A percentile compares a stretch with the other conserved stretches of the same genome.
Conservation (phyloP, 1,140 invertebrate genomes). For the Colletes latitarsis region DNA sequence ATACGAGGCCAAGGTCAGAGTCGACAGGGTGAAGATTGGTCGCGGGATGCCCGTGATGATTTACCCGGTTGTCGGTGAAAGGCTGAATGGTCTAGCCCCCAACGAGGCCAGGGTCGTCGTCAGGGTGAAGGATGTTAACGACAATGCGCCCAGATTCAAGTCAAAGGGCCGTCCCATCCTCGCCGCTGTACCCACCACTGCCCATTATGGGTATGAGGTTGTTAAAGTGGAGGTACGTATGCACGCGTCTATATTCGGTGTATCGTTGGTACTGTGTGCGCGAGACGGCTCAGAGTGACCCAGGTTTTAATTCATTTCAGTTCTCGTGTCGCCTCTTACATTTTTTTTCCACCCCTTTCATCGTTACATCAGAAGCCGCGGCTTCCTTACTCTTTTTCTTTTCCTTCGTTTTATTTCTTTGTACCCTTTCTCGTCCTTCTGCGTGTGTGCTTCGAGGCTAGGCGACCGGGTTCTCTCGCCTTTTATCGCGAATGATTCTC, state of each 20-base stretch:
- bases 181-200: slow-evolving; percentile 89
- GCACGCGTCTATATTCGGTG: background rate
- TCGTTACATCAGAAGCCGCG: background rate
- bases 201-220: slow-evolving; percentile 90
- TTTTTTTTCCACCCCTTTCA: background rate
- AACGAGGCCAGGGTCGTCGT: slow-evolving; percentile 88
- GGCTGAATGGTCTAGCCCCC: slow-evolving; percentile 84
- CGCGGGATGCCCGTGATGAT: slow-evolving; percentile 86
- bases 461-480: background rate
- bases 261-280: background rate
- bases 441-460: too few relatives aligned
- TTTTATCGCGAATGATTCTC: background rate
- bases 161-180: slow-evolving; percentile 87
- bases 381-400: background rate
- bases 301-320: slow-evolving; percentile 48
- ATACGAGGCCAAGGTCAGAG: slow-evolving; percentile 86
- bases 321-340: slow-evolving; percentile 6
- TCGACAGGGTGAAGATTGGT: slow-evolving; percentile 85
- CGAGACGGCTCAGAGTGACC: slow-evolving; percentile 10
- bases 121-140: slow-evolving; percentile 90
- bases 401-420: background rate
- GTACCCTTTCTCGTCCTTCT: background rate
- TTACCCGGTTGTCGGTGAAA: slow-evolving; percentile 87
- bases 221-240: slow-evolving; percentile 84
- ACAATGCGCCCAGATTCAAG: slow-evolving; percentile 89